phyloP scores from a whole-genome alignment of 2,797 vertebrate species.

The Falco berigora region DNA sequence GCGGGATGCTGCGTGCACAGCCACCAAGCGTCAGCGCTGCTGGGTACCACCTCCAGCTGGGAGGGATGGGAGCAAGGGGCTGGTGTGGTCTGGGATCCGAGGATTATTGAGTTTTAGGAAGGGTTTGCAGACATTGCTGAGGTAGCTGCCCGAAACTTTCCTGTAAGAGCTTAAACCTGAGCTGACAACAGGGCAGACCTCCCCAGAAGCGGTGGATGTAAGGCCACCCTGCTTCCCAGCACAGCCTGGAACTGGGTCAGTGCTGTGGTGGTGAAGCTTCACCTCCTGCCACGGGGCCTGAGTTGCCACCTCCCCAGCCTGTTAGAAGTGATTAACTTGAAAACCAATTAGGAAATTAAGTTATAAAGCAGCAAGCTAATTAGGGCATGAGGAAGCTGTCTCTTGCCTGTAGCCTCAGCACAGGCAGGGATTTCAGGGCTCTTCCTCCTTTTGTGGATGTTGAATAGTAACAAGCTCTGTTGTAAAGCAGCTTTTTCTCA shows the following conservation, averaged over 20 bases:
- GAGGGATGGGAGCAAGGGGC: fast-evolving
- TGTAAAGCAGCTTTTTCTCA: not conserved
- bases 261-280: not conserved
- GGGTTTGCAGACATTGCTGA: not conserved
- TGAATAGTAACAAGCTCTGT: slow-evolving; percentile 15
- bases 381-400: not conserved
- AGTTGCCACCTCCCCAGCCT: not conserved
- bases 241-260: not conserved
- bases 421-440: not conserved
- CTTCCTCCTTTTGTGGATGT: not conserved
- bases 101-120: not conserved
- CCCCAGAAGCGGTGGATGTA: not conserved
- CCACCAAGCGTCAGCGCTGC: fast-evolving
- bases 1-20: not conserved
- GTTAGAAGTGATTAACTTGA: not conserved
- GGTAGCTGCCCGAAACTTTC: not conserved
- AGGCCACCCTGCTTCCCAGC: not conserved
- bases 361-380: not conserved
- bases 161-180: not conserved
- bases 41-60: not conserved
- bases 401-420: not conserved
- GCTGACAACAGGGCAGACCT: not conserved
- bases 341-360: not conserved
- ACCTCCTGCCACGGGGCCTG: not conserved
- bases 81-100: fast-evolving